Conservation (phyloP, 2,113 vertebrate genomes). For the Australoheros scitulus region DNA sequence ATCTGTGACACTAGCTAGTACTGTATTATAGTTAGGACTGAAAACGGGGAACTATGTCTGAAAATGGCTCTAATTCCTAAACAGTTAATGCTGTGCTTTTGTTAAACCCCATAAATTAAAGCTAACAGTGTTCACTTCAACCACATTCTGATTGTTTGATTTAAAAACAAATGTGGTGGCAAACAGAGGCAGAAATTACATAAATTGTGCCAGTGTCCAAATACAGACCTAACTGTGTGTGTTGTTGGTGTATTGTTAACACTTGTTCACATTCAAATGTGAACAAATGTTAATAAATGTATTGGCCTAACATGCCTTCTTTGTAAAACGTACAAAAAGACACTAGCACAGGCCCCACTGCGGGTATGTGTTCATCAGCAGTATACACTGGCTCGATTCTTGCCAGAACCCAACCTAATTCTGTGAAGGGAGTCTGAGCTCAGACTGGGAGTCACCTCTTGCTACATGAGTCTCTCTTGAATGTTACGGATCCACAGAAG, state of each 20-base stretch:
- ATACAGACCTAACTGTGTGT: neutral
- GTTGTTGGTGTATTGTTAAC: neutral
- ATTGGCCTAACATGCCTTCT: neutral
- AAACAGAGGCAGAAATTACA: neutral
- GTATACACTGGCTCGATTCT: neutral
- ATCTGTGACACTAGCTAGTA: neutral
- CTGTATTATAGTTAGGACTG: neutral
- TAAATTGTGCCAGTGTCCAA: neutral
- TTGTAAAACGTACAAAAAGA: neutral
- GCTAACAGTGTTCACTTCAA: neutral
- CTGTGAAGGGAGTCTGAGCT: neutral
- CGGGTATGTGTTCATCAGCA: neutral
- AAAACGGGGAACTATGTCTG: neutral
- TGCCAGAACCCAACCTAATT: neutral
- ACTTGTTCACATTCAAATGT: neutral
- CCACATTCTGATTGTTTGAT: neutral
- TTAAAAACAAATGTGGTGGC: neutral
- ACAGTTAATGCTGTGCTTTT: neutral
- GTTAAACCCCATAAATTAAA: neutral
- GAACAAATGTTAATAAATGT: neutral
- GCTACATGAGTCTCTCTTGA: conserved; percentile 29
- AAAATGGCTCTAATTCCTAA: neutral
- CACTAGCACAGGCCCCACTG: neutral
- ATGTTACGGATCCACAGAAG: conserved; percentile 44
- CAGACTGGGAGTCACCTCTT: neutral